A percentile compares a stretch with the other conserved stretches of the same genome.
phyloP scores from a whole-genome alignment of 2,888 invertebrate genomes.

The Cyaniris semiargus region DNA sequence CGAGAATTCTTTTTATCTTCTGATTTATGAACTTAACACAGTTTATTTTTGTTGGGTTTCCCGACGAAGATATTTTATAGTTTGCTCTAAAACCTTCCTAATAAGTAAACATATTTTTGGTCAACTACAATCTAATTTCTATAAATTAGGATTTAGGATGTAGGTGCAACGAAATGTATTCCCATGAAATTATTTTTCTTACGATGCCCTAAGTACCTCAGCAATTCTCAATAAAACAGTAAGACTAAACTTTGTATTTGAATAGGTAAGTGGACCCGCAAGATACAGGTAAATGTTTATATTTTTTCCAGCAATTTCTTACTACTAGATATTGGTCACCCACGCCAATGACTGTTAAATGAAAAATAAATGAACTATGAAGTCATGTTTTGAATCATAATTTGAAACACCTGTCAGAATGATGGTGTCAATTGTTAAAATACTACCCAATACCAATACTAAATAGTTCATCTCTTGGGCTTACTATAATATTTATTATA shows the following conservation, averaged over 20 bases:
- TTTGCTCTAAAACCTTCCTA: not conserved
- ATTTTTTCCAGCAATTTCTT: conserved; percentile 17
- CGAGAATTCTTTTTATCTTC: conserved; percentile 12
- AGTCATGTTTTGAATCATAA: conserved; percentile 42
- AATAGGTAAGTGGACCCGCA: not conserved
- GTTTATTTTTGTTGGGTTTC: not conserved
- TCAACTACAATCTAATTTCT: not conserved
- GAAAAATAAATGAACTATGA: conserved; percentile 35
- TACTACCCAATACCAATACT: not conserved
- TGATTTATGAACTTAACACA: not conserved
- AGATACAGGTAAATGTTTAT: not conserved
- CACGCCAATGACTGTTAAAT: conserved; percentile 27
- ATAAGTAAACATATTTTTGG: not conserved
- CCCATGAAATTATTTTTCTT: no score
- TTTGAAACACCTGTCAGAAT: conserved; percentile 11
- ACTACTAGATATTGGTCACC: conserved; percentile 14
- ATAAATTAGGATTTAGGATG: no score
- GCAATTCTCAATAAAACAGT: no score
- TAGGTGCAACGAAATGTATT: no score
- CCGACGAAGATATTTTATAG: not conserved
- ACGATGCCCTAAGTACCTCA: no score
- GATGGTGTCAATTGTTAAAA: not conserved
- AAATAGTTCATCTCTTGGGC: no score
- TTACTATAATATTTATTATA: no score
- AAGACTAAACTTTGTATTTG: no score